Evolutionary conservation across 92 coral and sea anemone genomes (phyloP), one percentile per base, ranked within the genome.

Genomic region (Pocillopora grandis): DNA sequence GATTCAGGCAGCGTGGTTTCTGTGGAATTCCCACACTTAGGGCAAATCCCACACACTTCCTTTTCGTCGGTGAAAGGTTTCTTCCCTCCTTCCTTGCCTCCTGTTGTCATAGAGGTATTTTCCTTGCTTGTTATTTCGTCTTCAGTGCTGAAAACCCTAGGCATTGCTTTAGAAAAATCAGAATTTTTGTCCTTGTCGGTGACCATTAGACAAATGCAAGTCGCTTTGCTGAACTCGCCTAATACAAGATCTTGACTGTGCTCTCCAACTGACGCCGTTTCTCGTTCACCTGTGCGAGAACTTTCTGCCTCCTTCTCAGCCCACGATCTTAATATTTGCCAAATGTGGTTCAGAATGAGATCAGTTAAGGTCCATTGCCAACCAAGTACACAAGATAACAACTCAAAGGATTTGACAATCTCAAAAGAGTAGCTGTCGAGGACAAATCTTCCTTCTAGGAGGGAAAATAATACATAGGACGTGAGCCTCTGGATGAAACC

Each of bases 361-460:
- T 78, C 86, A 75, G 92, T 86, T 19, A 91, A 77, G 18, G 91
- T 85, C 99, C 99, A 97, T 69, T 87, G 86, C 99, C 99, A 94
- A 20, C 99, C 99, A 55, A 90, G 90, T 31, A 91, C 89, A 80
- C 92, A 90, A 1, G 95, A 87, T 58, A 97, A 21, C 21, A 97
- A 92, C 72, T 97, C 97, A 10, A 97, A 81, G 33, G 94, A 89
- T 75, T 97, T 97, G 73, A 94, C 71, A 3, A 83, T 85, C 61
- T 94, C 99, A 85, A 90, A 97, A 31, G 91, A 86, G 78, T 70
- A 78, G 59, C 80, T 62, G 64, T 76, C 90, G 21, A 90, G 86
- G 62, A 80, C 74, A 55, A 90, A 77, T 58, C 37, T 33, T 66
- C 91, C 91, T 77, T 87, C 98, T 96, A 60, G 17, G 79, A 19